Base-by-base conservation (phyloP, 2,888 invertebrate genomes). In the Synanthedon tipuliformis region DNA sequence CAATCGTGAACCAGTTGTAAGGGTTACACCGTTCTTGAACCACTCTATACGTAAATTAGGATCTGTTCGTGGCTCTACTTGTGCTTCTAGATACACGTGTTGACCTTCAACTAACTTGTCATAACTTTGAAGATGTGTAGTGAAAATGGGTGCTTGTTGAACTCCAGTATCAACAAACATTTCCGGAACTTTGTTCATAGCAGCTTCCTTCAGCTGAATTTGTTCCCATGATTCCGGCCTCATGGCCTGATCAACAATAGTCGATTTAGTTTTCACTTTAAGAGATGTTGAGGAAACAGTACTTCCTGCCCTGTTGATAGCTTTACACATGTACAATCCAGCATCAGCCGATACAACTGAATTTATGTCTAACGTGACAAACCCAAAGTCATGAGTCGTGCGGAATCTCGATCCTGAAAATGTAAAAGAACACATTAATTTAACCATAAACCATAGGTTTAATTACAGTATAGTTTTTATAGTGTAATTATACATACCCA, bases 131-230 rank as follows among this genome's bases (percentile, higher is more conserved):
- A 98, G 89, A 69, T 97, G 97, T 23, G 95, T 96, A 3, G 96
- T 97, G 71, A 98, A 98, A n/a, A 97, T 96, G 27, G 98, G 98
- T 50, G 97, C 95, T 78, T 97, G 95, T 72, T 94, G 94, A 2
- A 94, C 94, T 55, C 93, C 92, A 3, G 93, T 91, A 68, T 95
- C 95, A 16, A 94, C 90, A 74, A 95, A 95, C 93, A 94, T 94
- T 80, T 94, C 93, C 1, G 95, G 95, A 45, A 95, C 95, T 73
- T 92, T 93, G 73, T 95, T 95, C 94, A 95, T 94, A 57, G 95
- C 95, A 12, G 95, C 95, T 88, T 98, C 97, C 73, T 96, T 95
- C 40, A 94, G 85, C 70, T 94, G 94, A 66, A 96, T 97, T 83
- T 95, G 95, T 78, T 94, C 94, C 95, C 95, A 97, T 41, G 95